phyloP scores from a whole-genome alignment of 2,888 invertebrate species.

The Microdon myrmicae region DNA sequence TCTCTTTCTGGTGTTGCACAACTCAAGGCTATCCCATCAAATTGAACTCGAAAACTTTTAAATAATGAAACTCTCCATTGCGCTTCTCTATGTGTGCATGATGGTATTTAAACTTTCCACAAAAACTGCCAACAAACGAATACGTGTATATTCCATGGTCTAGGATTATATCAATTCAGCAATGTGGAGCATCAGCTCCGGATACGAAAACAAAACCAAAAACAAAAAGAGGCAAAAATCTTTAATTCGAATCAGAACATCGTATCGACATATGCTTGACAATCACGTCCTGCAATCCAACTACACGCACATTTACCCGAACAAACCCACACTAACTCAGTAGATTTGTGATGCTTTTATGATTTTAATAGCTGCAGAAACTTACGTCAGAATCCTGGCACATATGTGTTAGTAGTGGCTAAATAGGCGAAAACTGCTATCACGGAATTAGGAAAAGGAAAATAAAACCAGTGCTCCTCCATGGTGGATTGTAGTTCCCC shows the following conservation, averaged over 20 bases:
- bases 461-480: slow-evolving; percentile 17
- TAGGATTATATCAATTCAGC: too few species aligned
- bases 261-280: slow-evolving; percentile 23
- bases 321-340: neutral
- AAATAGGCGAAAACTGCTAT: slow-evolving; percentile 16
- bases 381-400: too few species aligned
- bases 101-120: slow-evolving; percentile 60
- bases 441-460: slow-evolving; percentile 14
- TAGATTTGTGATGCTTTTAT: neutral
- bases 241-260: slow-evolving; percentile 63
- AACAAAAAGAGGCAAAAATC: slow-evolving; percentile 36
- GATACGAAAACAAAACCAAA: slow-evolving; percentile 23
- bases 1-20: too few species aligned
- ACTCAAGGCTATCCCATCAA: too few species aligned
- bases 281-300: slow-evolving; percentile 35
- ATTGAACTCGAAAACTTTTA: too few species aligned
- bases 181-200: too few species aligned
- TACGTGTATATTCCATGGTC: too few species aligned
- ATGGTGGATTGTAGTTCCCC: slow-evolving; percentile 1
- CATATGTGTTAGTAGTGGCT: slow-evolving; percentile 14
- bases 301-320: neutral
- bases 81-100: slow-evolving; percentile 66
- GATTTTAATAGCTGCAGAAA: neutral
- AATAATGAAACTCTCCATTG: slow-evolving; percentile 59
- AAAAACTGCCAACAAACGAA: too few species aligned